phyloP scores from a whole-genome alignment of 2,888 invertebrate species.

The Harpalus rufipes region DNA sequence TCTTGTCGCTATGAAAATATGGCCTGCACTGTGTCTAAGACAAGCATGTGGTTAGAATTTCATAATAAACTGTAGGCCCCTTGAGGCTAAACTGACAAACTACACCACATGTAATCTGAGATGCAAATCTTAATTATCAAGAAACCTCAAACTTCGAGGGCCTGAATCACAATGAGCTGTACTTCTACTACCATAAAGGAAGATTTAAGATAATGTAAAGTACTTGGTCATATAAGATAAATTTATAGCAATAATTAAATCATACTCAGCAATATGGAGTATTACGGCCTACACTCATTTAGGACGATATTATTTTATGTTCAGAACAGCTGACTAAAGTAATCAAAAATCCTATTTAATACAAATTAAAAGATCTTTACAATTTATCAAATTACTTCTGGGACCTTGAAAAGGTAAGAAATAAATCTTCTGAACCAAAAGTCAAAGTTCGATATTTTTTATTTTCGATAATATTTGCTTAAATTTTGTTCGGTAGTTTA shows the following conservation, averaged over 20 bases:
- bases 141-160: background rate
- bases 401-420: too few species aligned
- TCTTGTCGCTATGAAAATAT: background rate
- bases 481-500: too few species aligned
- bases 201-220: slow-evolving; percentile 3
- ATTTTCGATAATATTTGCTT: too few species aligned
- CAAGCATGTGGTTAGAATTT: background rate
- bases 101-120: slow-evolving; percentile 5
- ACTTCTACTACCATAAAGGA: background rate
- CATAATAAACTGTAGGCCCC: background rate
- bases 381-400: too few species aligned
- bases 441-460: too few species aligned
- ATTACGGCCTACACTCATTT: background rate
- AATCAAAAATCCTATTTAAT: too few species aligned
- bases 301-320: background rate
- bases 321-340: too few species aligned
- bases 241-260: background rate
- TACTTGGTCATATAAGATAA: background rate
- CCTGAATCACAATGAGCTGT: background rate
- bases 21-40: background rate
- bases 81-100: slow-evolving; percentile 1
- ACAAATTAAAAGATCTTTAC: too few species aligned
- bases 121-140: slow-evolving; percentile 1
- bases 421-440: too few species aligned
- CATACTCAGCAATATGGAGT: background rate